These are phyloP conservation scores for Stratiomys singularior DNA, from an alignment of 2,888 invertebrate species.

Conservation along the genomic window DNA sequence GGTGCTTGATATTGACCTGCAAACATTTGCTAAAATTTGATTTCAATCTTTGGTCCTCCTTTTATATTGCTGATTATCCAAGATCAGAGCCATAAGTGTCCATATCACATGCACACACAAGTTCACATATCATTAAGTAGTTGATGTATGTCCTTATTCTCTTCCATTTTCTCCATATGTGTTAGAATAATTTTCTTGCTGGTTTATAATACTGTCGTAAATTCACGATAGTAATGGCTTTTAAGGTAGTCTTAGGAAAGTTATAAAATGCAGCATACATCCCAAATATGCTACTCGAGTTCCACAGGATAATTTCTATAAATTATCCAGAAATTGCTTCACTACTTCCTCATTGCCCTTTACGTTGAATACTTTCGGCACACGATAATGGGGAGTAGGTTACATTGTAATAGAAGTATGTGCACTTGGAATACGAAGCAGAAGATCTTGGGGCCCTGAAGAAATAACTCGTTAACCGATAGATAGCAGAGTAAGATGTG, in stretches of 20 bases:
- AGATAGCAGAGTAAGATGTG: background rate
- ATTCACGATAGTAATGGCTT: constrained; percentile 22
- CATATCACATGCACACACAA: no score
- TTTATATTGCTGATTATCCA: no score
- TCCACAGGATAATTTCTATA: constrained; percentile 21
- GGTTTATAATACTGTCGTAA: constrained; percentile 8
- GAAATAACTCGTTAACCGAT: background rate
- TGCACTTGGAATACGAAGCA: background rate
- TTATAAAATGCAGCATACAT: constrained; percentile 42
- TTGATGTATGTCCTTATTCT: constrained; percentile 27
- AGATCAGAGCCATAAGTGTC: no score
- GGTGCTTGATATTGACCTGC: no score
- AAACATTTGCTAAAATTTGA: no score
- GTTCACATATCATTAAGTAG: background rate
- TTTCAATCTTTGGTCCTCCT: no score
- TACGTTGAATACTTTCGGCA: constrained; percentile 3
- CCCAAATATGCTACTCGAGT: constrained; percentile 30
- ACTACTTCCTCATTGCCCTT: background rate
- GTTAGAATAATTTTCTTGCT: constrained; percentile 22
- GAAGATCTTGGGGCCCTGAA: background rate
- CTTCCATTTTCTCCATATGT: background rate
- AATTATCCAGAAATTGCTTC: constrained; percentile 26
- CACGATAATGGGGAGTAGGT: background rate
- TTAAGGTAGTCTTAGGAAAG: constrained; percentile 17
- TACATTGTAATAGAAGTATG: background rate